Evolutionary conservation across 1,140 invertebrate species (phyloP).

Genomic region (Atta cephalotes): DNA sequence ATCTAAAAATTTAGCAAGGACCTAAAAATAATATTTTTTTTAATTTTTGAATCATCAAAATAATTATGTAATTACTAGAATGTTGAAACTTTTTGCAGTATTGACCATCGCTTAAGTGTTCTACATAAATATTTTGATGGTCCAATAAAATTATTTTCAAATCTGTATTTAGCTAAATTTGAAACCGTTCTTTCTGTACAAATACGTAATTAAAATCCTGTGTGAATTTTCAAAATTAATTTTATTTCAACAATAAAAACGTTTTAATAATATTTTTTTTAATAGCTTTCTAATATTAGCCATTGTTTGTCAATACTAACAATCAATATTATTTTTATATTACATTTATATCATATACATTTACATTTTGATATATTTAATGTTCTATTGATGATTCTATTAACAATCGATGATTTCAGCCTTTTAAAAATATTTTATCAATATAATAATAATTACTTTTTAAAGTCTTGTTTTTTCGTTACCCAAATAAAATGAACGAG

Average conservation of each 20-base stretch:
- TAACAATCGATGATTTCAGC: not conserved
- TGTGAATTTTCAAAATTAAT: not conserved
- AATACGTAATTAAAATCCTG: not conserved
- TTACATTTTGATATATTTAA: not conserved
- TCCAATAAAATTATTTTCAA: too few species aligned
- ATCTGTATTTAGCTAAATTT: too few species aligned
- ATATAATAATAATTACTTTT: not conserved
- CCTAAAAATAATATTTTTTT: too few species aligned
- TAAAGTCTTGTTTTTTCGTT: not conserved
- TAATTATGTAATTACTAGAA: too few species aligned
- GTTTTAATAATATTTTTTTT: not conserved
- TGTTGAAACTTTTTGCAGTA: too few species aligned
- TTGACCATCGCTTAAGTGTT: too few species aligned
- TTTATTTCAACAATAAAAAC: not conserved
- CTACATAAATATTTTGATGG: too few species aligned
- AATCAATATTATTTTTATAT: conserved; percentile 9
- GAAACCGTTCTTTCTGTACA: too few species aligned
- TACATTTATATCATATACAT: not conserved
- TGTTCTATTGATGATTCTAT: not conserved
- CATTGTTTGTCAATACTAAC: not conserved
- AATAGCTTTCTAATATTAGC: not conserved
- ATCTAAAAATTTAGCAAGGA: too few species aligned
- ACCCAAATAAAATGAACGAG: not conserved
- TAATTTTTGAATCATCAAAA: too few species aligned
- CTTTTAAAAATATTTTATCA: not conserved